Evolutionary conservation across 2,113 vertebrate species (phyloP).

Genomic region (Bubo bubo): DNA sequence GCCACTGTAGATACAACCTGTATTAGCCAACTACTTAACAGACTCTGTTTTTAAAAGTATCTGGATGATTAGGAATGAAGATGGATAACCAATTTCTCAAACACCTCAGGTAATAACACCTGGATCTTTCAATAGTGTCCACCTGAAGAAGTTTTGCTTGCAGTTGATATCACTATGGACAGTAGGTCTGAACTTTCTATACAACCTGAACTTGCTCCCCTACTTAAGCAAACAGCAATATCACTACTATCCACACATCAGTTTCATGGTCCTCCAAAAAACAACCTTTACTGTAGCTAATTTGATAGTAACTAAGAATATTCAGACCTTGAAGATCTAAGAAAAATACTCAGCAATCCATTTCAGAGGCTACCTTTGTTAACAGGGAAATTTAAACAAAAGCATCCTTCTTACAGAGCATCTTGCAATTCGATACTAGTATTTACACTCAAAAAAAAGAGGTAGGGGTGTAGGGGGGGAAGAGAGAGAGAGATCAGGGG

Average conservation of each 20-base stretch:
- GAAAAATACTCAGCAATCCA: background rate
- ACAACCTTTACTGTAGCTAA: background rate
- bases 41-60: background rate
- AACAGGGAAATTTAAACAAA: background rate
- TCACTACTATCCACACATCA: background rate
- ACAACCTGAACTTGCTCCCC: background rate
- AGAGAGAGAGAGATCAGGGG: accelerated
- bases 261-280: background rate
- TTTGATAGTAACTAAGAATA: background rate
- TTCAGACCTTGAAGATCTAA: background rate
- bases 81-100: background rate
- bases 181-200: background rate
- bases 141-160: background rate
- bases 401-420: background rate
- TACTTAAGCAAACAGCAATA: background rate
- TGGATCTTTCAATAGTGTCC: background rate
- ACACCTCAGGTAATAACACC: background rate
- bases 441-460: background rate
- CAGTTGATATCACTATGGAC: background rate
- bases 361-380: background rate
- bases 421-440: background rate
- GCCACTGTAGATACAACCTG: background rate
- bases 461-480: accelerated
- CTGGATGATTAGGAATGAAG: background rate
- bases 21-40: background rate